A percentile compares a stretch with the other conserved stretches of the same genome.
phyloP scores from a whole-genome alignment of 1,140 invertebrate genomes.

The Hypsibius dujardini region DNA sequence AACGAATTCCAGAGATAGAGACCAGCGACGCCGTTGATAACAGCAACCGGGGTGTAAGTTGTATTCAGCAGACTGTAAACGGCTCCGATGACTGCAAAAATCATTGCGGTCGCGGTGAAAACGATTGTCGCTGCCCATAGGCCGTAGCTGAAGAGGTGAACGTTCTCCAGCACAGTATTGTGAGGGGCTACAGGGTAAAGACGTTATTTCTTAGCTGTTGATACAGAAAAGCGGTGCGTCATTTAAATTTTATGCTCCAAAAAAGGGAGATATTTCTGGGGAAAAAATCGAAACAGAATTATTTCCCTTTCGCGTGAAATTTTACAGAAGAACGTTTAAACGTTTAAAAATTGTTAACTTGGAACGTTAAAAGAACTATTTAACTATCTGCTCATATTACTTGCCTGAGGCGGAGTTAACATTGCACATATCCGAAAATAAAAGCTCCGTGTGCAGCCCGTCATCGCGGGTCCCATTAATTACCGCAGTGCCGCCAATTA shows the following conservation, averaged over 20 bases:
- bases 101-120: constrained; percentile 43
- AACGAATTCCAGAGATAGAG: constrained; percentile 57
- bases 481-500: neutral
- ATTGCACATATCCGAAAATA: neutral
- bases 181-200: no score
- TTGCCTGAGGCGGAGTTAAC: neutral
- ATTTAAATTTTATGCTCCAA: constrained; percentile 14
- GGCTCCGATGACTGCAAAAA: constrained; percentile 47
- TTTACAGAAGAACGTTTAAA: constrained; percentile 40
- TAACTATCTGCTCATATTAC: neutral
- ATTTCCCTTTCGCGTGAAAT: constrained; percentile 13
- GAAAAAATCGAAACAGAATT: constrained; percentile 16
- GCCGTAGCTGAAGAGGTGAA: constrained; percentile 47
- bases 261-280: constrained; percentile 16
- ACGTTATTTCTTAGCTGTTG: no score
- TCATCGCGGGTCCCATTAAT: neutral
- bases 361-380: neutral
- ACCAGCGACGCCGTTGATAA: constrained; percentile 52
- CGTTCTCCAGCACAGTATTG: constrained; percentile 43
- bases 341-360: constrained; percentile 41
- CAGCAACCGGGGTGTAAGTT: constrained; percentile 50
- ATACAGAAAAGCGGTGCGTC: constrained; percentile 33
- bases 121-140: constrained; percentile 52
- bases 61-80: constrained; percentile 60
- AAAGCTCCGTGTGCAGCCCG: neutral